phyloP scores from a whole-genome alignment of 1,140 invertebrate species.

The Oscheius sp. region DNA sequence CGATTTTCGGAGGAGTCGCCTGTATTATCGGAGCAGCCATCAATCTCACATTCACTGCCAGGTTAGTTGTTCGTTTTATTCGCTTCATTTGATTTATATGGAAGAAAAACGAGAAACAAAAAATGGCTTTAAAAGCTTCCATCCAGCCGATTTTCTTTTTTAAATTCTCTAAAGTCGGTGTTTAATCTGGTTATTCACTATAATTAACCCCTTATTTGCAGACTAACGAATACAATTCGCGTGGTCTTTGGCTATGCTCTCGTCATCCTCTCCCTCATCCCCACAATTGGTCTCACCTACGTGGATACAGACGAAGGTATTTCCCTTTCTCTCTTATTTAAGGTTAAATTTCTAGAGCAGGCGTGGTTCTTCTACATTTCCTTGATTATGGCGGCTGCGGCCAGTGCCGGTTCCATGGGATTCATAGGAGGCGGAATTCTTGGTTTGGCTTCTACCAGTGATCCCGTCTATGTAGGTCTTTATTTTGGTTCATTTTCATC shows the following conservation, averaged over 20 bases:
- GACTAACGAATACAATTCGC: conserved; percentile 17
- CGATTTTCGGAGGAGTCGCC: conserved; percentile 17
- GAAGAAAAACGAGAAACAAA: too few species aligned
- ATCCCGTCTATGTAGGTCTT: conserved; percentile 20
- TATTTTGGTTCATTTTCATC: background rate
- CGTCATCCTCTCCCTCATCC: conserved; percentile 23
- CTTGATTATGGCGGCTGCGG: conserved; percentile 5
- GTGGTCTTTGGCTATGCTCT: conserved; percentile 22
- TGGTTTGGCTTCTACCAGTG: conserved; percentile 5
- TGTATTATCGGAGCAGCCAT: conserved; percentile 19
- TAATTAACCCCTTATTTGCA: background rate
- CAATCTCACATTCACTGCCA: conserved; percentile 22
- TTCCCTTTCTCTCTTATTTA: background rate
- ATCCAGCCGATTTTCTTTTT: background rate
- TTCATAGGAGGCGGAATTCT: conserved; percentile 29
- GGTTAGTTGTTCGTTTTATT: background rate
- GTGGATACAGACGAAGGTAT: conserved; percentile 24
- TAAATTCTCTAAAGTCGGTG: background rate
- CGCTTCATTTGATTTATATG: too few species aligned
- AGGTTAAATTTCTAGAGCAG: conserved; percentile 2
- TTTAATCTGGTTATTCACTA: background rate
- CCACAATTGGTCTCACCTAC: conserved; percentile 15
- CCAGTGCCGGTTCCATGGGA: conserved; percentile 19
- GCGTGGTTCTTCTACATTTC: conserved; percentile 20
- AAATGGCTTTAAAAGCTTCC: background rate